These are phyloP conservation scores for Caenorhabditis macrosperma DNA, from an alignment of 2,888 invertebrate species.

Conservation along the genomic window DNA sequence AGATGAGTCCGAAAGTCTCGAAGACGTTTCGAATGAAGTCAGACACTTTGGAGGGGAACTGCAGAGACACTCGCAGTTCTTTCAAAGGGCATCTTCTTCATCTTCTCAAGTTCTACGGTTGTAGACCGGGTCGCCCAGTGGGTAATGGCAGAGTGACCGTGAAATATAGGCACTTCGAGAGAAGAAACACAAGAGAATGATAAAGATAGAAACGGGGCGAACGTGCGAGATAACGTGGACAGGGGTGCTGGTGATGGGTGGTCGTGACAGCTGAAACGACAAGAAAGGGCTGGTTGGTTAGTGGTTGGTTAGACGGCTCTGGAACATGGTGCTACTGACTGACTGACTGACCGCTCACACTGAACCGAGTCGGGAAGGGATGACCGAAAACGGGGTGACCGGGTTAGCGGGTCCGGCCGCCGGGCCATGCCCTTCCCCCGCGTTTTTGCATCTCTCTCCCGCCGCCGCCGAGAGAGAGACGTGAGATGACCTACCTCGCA, in stretches of 20 bases:
- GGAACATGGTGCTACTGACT: conserved; percentile 1
- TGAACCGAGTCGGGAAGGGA: conserved; percentile 4
- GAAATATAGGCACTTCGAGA: conserved; percentile 13
- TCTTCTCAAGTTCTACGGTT: conserved; percentile 17
- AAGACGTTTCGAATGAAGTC: neutral
- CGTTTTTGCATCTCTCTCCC: conserved; percentile 30
- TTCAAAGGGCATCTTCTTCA: conserved; percentile 19
- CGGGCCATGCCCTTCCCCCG: conserved; percentile 46
- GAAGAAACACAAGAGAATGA: conserved; percentile 4
- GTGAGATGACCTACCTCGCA: conserved; percentile 57
- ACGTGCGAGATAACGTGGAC: conserved; percentile 7
- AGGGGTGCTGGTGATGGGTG: neutral
- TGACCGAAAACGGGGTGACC: conserved; percentile 58
- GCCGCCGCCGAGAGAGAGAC: conserved; percentile 11
- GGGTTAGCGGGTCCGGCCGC: conserved; percentile 54
- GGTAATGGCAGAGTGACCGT: conserved; percentile 31
- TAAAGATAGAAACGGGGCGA: conserved; percentile 16
- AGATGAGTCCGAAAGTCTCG: neutral
- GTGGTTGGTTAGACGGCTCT: neutral
- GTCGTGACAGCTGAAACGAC: neutral
- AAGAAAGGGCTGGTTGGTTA: neutral
- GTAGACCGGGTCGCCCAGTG: neutral
- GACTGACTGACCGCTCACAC: neutral
- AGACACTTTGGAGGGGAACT: conserved; percentile 2
- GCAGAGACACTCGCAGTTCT: neutral